Evolutionary conservation across 2,888 invertebrate species (phyloP).

Genomic region (Cactoblastis cactorum): DNA sequence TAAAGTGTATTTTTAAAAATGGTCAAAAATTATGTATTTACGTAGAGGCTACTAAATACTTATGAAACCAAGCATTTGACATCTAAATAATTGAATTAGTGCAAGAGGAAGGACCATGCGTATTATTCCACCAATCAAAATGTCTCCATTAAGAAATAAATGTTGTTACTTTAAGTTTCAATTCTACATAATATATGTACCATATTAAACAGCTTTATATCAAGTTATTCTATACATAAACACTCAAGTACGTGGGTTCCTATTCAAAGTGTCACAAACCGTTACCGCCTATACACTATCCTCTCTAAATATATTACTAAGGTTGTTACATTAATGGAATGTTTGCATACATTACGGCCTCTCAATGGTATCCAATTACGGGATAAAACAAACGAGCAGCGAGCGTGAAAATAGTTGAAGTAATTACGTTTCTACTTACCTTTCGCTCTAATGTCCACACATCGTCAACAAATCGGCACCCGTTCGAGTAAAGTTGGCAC

Average conservation of each 20-base stretch:
- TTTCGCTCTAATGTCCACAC: slow-evolving; percentile 71
- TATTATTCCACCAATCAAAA: too few species aligned
- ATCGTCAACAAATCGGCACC: slow-evolving; percentile 69
- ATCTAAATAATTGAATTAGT: too few species aligned
- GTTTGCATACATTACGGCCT: slow-evolving; percentile 16
- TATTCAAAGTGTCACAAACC: slow-evolving; percentile 1
- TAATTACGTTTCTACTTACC: slow-evolving; percentile 52
- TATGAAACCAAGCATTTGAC: too few species aligned
- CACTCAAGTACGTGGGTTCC: background rate
- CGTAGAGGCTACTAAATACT: too few species aligned
- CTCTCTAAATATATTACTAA: background rate
- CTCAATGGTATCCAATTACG: slow-evolving; percentile 7
- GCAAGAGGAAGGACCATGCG: too few species aligned
- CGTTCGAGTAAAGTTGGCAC: slow-evolving; percentile 48
- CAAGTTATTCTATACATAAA: background rate
- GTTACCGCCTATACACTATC: background rate
- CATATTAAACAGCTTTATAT: too few species aligned
- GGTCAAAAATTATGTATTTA: too few species aligned
- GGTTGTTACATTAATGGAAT: slow-evolving; percentile 17
- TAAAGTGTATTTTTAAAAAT: too few species aligned
- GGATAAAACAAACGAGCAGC: slow-evolving; percentile 42
- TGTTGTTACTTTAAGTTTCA: too few species aligned
- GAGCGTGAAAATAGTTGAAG: slow-evolving; percentile 34
- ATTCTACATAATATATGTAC: too few species aligned
- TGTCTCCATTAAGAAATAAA: too few species aligned